Base-by-base conservation (phyloP, 1,140 invertebrate genomes). In the Gryllus bimaculatus region DNA sequence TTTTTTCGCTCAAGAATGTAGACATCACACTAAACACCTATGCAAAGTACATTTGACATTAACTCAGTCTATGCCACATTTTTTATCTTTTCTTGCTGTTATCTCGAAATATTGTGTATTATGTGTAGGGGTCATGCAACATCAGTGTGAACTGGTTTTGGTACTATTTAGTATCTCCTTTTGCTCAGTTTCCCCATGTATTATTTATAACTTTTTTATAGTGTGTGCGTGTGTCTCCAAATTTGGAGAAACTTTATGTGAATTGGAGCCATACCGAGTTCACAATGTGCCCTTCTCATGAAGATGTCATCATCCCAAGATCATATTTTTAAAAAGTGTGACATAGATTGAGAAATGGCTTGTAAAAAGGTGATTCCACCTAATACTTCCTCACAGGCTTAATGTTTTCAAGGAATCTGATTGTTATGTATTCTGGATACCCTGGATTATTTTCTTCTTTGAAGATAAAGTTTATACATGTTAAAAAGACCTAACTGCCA, bases 401-500 rank as follows among this genome's bases (percentile, higher is more conserved):
- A 66, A 66, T 10, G 10, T 10, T 66, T 66, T 66, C 54, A 18
- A 66, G 18, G 54, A 13, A 66, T 66, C 18, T 66, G 10, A 66
- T 66, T 66, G 54, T 66, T 66, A 66, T 18, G 18, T 66, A 13
- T 66, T 66, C 54, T 66, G 54, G 54, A 66, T 66, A 18, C 10
- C 54, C 54, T 66, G 54, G 18, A 66, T 66, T 66, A 66, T 66
- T 66, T 66, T 66, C 54, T 66, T 66, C 54, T 66, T 10, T 18
- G 10, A 66, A 66, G 54, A 66, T 18, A 66, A 18, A 66, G 54
- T 66, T 66, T 66, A 66, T 66, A 66, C 54, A 66, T 66, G 54
- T 66, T 66, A 66, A 66, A 66, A 66, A 66, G 54, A 66, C 54
- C 54, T 66, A 66, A 66, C 54, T 66, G 54, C 54, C 54, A 66